Evolutionary conservation across 2,797 vertebrate species (phyloP), one percentile per base, ranked within the genome.

Genomic region (Gila robusta): DNA sequence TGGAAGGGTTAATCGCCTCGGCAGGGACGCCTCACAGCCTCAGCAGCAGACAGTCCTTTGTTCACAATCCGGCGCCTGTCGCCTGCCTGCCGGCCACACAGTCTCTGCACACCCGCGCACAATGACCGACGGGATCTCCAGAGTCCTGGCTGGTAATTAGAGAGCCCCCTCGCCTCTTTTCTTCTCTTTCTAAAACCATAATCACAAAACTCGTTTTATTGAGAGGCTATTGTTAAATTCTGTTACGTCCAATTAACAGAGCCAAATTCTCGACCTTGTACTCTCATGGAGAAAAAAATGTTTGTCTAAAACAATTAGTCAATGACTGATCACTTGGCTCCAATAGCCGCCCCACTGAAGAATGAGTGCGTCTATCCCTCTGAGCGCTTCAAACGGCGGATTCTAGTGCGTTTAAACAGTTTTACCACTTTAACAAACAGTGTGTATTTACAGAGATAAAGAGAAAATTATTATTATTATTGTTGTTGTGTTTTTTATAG

Each of bases 11-110:
- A 93, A 91, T 37, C 73, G 28, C 44, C 39, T 69, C 47, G 28
- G 41, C 74, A 81, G 80, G 86, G 91, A 91, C 86, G 88, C 88
- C 86, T 85, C 82, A 89, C 82, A 78, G 82, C 84, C 82, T 59
- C 81, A 88, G 89, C 72, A 74, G 87, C 78, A 80, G 92, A 94
- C 91, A 90, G 91, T 73, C 83, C 88, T 92, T 93, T 91, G 88
- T 91, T 90, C 21, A 3, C 73, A 72, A 78, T 91, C 90, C 88
- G 92, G 91, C 92, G 89, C 89, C 94, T 91, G 81, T 84, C 93
- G 91, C 84, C 87, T 87, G 88, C 87, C 54, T 81, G 71, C 82
- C 59, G 84, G 67, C 82, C 87, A 78, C 59, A 77, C 77, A 39
- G 87, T 89, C 52, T 82, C 1, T 59, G 79, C 80, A 87, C 87